Evolutionary conservation across 2,888 invertebrate species (phyloP), one percentile per base, ranked within the genome.

Genomic region (Notodonta dromedarius): DNA sequence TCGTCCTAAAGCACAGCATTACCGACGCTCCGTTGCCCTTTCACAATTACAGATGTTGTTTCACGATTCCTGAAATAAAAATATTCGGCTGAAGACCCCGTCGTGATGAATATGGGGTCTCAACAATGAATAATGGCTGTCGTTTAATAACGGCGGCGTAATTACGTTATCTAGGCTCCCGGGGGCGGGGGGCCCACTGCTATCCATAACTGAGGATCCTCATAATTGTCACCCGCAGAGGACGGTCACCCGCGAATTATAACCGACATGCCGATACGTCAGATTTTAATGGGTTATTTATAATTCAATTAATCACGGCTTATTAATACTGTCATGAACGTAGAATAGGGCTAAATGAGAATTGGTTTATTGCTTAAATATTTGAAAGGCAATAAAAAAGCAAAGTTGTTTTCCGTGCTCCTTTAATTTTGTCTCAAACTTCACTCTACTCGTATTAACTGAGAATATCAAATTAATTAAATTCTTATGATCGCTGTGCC

Each of bases 91-190:
- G 66, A 67, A 76, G 54, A 60, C 57, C 67, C 66, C 64, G 61
- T 63, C 65, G 67, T 80, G 81, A 87, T 85, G 82, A 85, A 88
- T 85, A 79, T 78, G 73, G 79, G 85, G 83, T 80, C 83, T 83
- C 79, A 81, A 83, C 78, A 81, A 88, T 91, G 91, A 92, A 86
- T 92, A 89, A 92, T 91, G 83, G 84, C 78, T 71, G 84, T 80
- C 87, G 85, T 84, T 91, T 91, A 91, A 89, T 91, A 91, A 89
- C 87, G 80, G 81, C 74, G 66, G 79, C 79, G 84, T 91, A 90
- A 91, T 91, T 91, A 87, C 87, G 88, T 90, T 90, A 91, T 91
- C 91, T 91, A 85, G 87, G 78, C 83, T 75, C 80, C 74, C 71
- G 82, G 85, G 86, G 84, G 79, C 82, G 84, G 78, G 75, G 75